Evolutionary conservation across 2,113 vertebrate species (phyloP).

Genomic region (Chlorodrepanis virens): DNA sequence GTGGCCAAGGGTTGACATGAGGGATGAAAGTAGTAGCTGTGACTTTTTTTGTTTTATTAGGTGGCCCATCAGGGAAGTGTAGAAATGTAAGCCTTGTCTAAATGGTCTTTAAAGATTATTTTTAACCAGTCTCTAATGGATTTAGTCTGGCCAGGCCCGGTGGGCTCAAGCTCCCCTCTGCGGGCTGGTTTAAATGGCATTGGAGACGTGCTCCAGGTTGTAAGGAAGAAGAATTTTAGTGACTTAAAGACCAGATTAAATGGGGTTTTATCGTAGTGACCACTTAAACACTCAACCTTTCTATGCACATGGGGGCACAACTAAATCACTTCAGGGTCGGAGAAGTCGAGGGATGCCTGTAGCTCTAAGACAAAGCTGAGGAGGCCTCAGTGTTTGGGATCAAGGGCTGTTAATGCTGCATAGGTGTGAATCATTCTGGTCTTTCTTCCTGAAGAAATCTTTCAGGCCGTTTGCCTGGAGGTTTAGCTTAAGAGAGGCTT

Average conservation of each 20-base stretch:
- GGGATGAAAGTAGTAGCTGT: constrained; percentile 67
- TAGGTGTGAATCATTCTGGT: constrained; percentile 64
- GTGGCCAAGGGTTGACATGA: constrained; percentile 65
- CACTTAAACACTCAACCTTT: constrained; percentile 68
- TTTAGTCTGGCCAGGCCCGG: neutral
- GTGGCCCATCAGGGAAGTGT: constrained; percentile 64
- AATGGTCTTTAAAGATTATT: constrained; percentile 63
- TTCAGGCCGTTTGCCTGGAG: constrained; percentile 69
- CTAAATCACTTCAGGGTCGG: constrained; percentile 60
- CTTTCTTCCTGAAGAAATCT: constrained; percentile 65
- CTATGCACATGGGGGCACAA: constrained; percentile 67
- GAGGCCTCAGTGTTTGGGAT: constrained; percentile 56
- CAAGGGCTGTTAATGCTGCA: constrained; percentile 69
- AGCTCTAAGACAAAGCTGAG: constrained; percentile 55
- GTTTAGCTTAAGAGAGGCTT: constrained; percentile 73
- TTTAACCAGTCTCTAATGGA: neutral
- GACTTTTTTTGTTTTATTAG: constrained; percentile 29
- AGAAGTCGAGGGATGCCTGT: constrained; percentile 65
- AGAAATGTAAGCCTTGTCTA: constrained; percentile 69
- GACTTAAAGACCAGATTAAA: constrained; percentile 62
- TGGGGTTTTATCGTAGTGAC: constrained; percentile 53
- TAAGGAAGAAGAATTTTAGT: constrained; percentile 24
- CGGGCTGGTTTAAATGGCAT: neutral
- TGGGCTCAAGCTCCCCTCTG: neutral
- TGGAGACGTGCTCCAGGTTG: neutral